Base-by-base conservation (phyloP, 2,888 invertebrate species). In the Drosophila yooni region DNA sequence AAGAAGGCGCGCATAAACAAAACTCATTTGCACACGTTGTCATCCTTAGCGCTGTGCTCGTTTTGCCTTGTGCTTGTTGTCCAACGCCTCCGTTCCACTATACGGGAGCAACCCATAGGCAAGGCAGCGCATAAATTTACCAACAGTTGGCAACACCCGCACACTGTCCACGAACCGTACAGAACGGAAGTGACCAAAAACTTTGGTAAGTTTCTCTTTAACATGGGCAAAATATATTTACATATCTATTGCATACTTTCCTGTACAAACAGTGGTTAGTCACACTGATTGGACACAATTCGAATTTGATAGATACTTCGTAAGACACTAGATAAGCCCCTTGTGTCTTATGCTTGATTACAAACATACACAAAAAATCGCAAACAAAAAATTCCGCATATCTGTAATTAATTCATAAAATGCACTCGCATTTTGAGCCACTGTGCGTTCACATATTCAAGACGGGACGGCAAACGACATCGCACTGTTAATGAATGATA, bases 11-110 rank as follows among this genome's bases (percentile, higher is more conserved):
- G 77, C 74, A 80, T 70, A 83, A 83, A 83, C 82, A 69, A 80
- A 79, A 79, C 79, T 80, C 79, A 80, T 82, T 80, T 82, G 82
- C 79, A 80, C 79, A 79, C 82, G 79, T 74, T 81, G 82, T 56
- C 56, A 46, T 72, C 71, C 70, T 77, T 57, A 71, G 52, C 67
- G 77, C 67, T 72, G 78, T 81, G 81, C 15, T 78, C 59, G 68
- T 64, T 76, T 76, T 70, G 61, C 21, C 40, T 52, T 57, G 73
- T 36, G 33, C 33, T 33, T 64, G 63, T 51, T 46, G 25, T 25
- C 46, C 46, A 46, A 15, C 25, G 25, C 46, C 21, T 15, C 13
- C 25, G 25, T 15, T 46, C 21, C 21, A 7, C 15, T 4, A 15
- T 15, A 11, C 27, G 7, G 52, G 11, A 54, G n/a, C 34, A 25